Base-by-base conservation (phyloP, 1,140 invertebrate genomes). In the Reticulitermes speratus region DNA sequence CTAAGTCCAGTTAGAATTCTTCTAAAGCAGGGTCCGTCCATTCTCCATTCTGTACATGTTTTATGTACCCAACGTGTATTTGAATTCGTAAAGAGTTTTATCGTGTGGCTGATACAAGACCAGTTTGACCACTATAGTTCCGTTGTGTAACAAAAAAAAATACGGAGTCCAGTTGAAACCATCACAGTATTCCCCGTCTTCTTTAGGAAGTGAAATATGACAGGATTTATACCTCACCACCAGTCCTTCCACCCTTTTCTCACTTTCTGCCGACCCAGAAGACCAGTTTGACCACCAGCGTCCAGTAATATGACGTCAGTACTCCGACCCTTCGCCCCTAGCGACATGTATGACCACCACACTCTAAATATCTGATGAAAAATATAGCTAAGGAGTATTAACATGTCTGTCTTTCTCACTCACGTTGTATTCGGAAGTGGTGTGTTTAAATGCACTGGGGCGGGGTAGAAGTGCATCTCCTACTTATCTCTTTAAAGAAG, bases 121-220 rank as follows among this genome's bases (percentile, higher is more conserved):
- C 65, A 75, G 65, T 75, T 75, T 75, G 52, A 55, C 52, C 52
- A 55, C 52, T 55, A 55, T 55, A 21, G 52, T 55, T 55, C 52
- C 19, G 52, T 55, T 55, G 52, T 55, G n/a, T 75, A 8, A 30
- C n/a, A 30, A 8, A 75, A 75, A 75, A 75, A n/a, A 75, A 30
- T 75, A 25, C 12, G n/a, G 65, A 75, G 65, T 75, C 65, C 65
- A 75, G 65, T 75, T 2, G 65, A 75, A 55, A 55, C 16, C 52
- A 55, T 48, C 11, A 48, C 11, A 19, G 59, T 12, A 2, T n/a
- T 75, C n/a, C n/a, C n/a, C n/a, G n/a, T 75, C 65, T 75, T 75
- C 65, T 75, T 75, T 75, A 75, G 65, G 65, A 75, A 75, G 65
- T 75, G 25, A 75, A 75, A 75, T 75, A 75, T 75, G 65, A 75